Conservation (phyloP, 2,113 vertebrate species). For the Hassar affinis region DNA sequence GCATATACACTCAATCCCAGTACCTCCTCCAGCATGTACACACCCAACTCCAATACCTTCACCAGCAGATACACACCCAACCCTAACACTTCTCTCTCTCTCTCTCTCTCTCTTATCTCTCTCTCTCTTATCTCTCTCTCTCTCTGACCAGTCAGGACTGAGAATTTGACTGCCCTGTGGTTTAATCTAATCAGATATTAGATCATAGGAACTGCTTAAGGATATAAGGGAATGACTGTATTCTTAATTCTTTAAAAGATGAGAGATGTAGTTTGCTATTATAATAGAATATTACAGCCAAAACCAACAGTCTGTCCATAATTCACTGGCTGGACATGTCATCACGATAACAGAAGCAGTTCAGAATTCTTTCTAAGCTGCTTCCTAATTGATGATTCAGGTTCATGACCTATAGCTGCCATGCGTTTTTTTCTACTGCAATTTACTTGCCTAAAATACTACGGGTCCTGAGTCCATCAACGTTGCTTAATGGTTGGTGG, state of each 20-base stretch:
- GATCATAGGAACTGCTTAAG: background rate
- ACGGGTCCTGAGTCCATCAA: background rate
- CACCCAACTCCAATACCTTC: background rate
- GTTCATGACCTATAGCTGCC: background rate
- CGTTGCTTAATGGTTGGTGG: background rate
- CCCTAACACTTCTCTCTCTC: rapidly evolving
- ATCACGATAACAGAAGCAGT: background rate
- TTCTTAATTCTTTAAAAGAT: background rate
- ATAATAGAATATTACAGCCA: background rate
- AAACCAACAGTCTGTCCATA: background rate
- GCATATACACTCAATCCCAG: background rate
- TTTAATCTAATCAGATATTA: background rate
- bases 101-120: too few species aligned
- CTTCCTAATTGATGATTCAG: background rate
- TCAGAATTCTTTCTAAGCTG: background rate
- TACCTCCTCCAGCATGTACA: background rate
- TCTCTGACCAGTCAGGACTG: background rate
- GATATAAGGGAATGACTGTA: background rate
- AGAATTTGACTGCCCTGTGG: background rate
- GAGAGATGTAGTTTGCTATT: background rate
- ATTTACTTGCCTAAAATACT: background rate
- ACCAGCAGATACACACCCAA: background rate
- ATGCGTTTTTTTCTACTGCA: too few species aligned
- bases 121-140: background rate
- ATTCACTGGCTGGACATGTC: background rate